Evolutionary conservation across 2,113 vertebrate genomes (phyloP).

Genomic region (Pelusios castaneus): DNA sequence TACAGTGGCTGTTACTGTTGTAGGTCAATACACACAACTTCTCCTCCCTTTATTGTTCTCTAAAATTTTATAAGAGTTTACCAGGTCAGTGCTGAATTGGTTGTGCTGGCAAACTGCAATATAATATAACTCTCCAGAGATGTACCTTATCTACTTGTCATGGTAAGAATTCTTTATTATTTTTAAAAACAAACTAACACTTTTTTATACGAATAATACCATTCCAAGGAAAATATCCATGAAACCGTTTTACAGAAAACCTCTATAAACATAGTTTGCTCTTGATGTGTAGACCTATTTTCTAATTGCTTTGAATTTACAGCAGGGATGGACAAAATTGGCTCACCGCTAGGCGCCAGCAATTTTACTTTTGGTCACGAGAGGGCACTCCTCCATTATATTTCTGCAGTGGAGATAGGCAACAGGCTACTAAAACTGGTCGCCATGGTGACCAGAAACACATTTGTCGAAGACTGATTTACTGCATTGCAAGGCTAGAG

Average conservation of each 20-base stretch:
- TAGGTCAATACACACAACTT: not conserved
- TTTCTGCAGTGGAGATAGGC: too few species aligned
- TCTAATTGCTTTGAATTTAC: constrained; percentile 79
- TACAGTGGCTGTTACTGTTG: constrained; percentile 25
- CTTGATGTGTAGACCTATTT: constrained; percentile 61
- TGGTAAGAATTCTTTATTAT: constrained; percentile 55
- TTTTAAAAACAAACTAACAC: constrained; percentile 24
- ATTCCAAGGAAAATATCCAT: constrained; percentile 66
- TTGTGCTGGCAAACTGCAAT: constrained; percentile 65
- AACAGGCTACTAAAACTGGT: too few species aligned
- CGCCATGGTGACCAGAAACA: too few species aligned
- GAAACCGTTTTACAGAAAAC: constrained; percentile 63
- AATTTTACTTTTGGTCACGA: too few species aligned
- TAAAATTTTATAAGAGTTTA: constrained; percentile 53
- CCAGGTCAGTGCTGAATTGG: constrained; percentile 34
- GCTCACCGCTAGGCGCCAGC: too few species aligned
- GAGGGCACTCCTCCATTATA: too few species aligned
- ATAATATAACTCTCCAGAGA: constrained; percentile 69
- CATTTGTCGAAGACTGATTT: too few species aligned
- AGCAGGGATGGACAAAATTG: too few species aligned
- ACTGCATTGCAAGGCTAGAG: constrained; percentile 75
- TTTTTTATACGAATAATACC: constrained; percentile 64
- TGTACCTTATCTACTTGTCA: constrained; percentile 66
- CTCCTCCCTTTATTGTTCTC: constrained; percentile 48
- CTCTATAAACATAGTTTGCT: constrained; percentile 62